phyloP scores from a whole-genome alignment of 2,113 vertebrate species.

The Gallinago undulata region DNA sequence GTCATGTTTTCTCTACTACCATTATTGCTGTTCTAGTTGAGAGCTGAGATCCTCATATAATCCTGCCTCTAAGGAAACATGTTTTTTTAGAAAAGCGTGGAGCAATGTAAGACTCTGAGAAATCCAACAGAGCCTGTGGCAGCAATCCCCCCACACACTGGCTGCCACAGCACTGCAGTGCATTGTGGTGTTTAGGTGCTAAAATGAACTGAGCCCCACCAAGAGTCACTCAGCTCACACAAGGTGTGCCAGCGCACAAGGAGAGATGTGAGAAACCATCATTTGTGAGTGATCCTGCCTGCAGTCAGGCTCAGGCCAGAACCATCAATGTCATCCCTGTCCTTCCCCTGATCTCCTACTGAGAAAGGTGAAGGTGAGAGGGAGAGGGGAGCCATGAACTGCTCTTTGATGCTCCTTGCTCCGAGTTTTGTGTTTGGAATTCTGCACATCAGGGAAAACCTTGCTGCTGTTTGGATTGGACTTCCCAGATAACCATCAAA shows the following conservation, averaged over 20 bases:
- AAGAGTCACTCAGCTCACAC: background rate
- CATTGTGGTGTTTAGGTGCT: background rate
- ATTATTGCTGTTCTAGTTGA: background rate
- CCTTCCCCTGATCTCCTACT: background rate
- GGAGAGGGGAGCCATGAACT: background rate
- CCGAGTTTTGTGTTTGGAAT: background rate
- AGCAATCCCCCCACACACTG: fast-evolving
- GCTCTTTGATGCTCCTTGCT: background rate
- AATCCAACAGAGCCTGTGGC: background rate
- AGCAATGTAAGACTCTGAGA: background rate
- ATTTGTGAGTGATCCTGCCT: background rate
- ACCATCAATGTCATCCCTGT: background rate
- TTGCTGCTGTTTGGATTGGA: background rate
- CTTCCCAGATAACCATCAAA: background rate
- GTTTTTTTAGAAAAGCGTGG: background rate
- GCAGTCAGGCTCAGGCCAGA: background rate
- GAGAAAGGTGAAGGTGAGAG: background rate
- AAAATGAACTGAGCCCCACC: background rate
- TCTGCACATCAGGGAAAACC: background rate
- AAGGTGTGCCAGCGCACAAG: background rate
- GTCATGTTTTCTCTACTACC: background rate
- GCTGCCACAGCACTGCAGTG: background rate
- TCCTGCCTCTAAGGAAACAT: background rate
- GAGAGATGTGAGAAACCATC: background rate
- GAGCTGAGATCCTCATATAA: background rate